Base-by-base conservation (phyloP, 1,140 invertebrate species). In the Leguminivora glycinivorella region DNA sequence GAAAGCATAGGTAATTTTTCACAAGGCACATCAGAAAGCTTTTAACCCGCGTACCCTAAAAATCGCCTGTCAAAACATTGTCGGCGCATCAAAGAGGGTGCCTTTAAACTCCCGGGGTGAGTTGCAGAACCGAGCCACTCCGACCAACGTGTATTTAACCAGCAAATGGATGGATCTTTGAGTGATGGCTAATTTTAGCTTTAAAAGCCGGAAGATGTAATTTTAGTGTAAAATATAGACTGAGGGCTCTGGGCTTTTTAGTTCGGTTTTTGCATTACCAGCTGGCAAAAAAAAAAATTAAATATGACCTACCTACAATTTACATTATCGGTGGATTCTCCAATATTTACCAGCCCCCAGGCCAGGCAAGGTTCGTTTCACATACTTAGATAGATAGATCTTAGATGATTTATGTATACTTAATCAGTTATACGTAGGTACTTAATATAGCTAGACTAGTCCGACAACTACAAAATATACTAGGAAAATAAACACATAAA, bases 1-100 rank as follows among this genome's bases (percentile, higher is more conserved):
- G 19, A 22, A 19, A 4, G 22, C 22, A 19, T 10, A 22, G 17
- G 3, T 52, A 22, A 52, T 52, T 52, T 52, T 52, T 52, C 47
- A 22, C 22, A 52, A 22, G 4, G 19, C 47, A 10, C n/a, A 22
- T 22, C 38, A 56, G 63, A 70, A 70, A 70, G 70, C 70, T 70
- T 70, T 70, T 66, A 70, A 43, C 58, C 12, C 14, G 14, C 26
- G 56, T 38, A 22, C 70, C 70, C 70, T 66, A 70, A 70, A 70
- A 70, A 70, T 40, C 29, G 70, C 34, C 70, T 70, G 70, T 70
- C 70, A 70, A 70, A 70, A 70, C 47, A 70, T 70, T 67, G 52
- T 47, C 70, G 47, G 58, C 24, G 31, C 40, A 43, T 40, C 31
- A 68, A 67, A 66, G 17, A 34, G 19, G 56, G 68, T 56, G 52